Conservation (phyloP, 2,888 invertebrate genomes). For the Chydorus sphaericus region DNA sequence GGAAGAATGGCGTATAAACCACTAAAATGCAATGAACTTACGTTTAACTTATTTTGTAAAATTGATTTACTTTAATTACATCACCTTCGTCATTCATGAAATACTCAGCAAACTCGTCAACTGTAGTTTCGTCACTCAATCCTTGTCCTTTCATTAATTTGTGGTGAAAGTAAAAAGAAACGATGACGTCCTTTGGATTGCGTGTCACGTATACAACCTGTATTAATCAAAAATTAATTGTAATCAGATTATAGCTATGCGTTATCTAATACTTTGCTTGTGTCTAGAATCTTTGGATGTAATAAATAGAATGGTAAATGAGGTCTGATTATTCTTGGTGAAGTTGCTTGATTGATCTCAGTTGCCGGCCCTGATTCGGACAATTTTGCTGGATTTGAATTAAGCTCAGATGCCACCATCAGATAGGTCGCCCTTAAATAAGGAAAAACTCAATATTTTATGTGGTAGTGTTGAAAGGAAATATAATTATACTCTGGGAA, state of each 20-base stretch:
- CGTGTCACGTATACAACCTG: slow-evolving; percentile 62
- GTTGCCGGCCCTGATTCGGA: no score
- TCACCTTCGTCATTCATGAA: slow-evolving; percentile 31
- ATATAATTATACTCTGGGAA: slow-evolving; percentile 26
- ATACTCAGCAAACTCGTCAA: slow-evolving; percentile 43
- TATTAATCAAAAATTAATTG: slow-evolving; percentile 61
- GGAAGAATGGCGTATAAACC: not conserved
- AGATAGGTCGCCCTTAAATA: no score
- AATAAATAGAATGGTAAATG: slow-evolving; percentile 25
- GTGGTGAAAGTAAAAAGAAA: slow-evolving; percentile 66
- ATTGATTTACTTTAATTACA: no score
- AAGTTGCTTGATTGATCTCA: slow-evolving; percentile 14
- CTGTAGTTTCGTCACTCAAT: slow-evolving; percentile 37
- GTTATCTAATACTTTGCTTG: slow-evolving; percentile 35
- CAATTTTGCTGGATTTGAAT: no score
- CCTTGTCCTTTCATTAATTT: slow-evolving; percentile 43
- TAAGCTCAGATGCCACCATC: no score
- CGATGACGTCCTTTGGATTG: slow-evolving; percentile 65
- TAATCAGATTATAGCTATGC: slow-evolving; percentile 45
- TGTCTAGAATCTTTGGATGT: slow-evolving; percentile 17
- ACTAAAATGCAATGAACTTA: no score
- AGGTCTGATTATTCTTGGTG: slow-evolving; percentile 24
- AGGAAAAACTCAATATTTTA: no score
- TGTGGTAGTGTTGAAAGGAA: no score
- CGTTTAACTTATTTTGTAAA: no score